Percentiles rank a stretch among this genome's conserved stretches.
phyloP scores from a whole-genome alignment of 2,888 invertebrate genomes.

The Corythucha ciliata region DNA sequence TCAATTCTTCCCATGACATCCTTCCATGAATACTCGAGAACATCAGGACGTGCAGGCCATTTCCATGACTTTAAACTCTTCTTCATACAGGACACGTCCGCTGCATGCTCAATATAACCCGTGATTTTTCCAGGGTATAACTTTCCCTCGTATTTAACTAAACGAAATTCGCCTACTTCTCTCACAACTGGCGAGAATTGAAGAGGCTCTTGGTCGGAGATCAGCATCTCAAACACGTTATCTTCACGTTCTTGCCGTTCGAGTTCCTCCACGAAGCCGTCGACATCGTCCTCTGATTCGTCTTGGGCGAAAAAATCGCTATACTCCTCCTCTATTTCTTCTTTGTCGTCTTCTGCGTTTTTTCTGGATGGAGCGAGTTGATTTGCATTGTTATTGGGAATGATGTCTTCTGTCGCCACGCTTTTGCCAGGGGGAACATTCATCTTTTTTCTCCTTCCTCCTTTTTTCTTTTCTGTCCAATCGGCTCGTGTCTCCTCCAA shows the following conservation, averaged over 20 bases:
- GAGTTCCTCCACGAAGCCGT: conserved; percentile 1
- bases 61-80: conserved; percentile 7
- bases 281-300: conserved; percentile 1
- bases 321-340: no score
- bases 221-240: neutral
- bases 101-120: neutral
- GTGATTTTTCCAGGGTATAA: conserved; percentile 9
- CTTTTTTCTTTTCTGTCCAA: conserved; percentile 1
- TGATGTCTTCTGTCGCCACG: neutral
- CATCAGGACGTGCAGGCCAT: conserved; percentile 2
- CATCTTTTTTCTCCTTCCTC: conserved; percentile 6
- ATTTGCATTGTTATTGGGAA: neutral
- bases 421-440: conserved; percentile 10
- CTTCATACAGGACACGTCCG: conserved; percentile 7
- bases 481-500: conserved; percentile 3
- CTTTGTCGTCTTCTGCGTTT: no score
- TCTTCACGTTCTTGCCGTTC: neutral
- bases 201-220: neutral
- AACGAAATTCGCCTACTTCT: neutral
- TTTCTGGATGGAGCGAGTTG: conserved; percentile 6
- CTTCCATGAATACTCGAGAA: conserved; percentile 3
- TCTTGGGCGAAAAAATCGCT: no score
- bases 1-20: neutral
- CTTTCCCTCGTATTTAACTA: neutral
- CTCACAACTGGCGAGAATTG: neutral